phyloP scores from a whole-genome alignment of 2,113 vertebrate species.

The Apteryx owenii region DNA sequence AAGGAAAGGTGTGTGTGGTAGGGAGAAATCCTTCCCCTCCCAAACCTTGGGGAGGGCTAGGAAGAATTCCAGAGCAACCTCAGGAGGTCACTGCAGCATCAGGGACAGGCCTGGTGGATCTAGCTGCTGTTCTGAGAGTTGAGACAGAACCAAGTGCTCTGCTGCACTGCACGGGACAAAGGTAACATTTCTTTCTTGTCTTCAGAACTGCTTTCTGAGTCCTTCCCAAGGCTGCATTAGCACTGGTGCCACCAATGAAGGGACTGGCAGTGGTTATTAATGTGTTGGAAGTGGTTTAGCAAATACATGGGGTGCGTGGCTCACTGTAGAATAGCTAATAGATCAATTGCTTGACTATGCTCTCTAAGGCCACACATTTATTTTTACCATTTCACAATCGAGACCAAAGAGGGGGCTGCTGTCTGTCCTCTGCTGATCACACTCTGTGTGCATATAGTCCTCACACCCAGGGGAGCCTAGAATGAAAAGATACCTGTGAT shows the following conservation, averaged over 20 bases:
- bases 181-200: neutral
- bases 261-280: neutral
- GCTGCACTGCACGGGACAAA: neutral
- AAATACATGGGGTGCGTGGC: neutral
- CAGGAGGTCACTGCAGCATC: neutral
- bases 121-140: neutral
- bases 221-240: neutral
- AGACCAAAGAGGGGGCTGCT: conserved; percentile 90
- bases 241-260: neutral
- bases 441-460: conserved; percentile 77
- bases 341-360: neutral
- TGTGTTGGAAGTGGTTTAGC: neutral
- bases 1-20: neutral
- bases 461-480: conserved; percentile 78
- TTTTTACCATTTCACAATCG: conserved; percentile 93
- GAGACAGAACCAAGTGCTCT: neutral
- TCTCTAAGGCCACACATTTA: neutral
- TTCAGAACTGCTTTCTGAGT: neutral
- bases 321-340: neutral
- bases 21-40: neutral
- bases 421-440: conserved; percentile 77
- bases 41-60: neutral
- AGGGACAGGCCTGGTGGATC: neutral
- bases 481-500: neutral
- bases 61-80: neutral